Conservation (phyloP, 35 echinoderm and acorn worm species). For the Ophiothrix spiculata region DNA sequence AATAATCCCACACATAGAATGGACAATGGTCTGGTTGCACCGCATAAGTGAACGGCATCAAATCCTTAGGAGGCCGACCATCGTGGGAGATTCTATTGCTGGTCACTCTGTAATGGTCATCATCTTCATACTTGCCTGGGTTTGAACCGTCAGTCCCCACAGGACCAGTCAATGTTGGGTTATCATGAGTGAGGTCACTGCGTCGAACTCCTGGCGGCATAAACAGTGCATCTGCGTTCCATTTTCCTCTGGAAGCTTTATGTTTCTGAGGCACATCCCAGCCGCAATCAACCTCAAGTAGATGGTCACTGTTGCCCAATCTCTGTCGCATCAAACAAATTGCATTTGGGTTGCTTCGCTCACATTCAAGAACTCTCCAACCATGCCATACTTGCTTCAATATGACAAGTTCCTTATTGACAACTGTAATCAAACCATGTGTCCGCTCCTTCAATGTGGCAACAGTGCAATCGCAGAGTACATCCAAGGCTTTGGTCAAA, state of each 20-base stretch:
- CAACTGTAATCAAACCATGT: neutral
- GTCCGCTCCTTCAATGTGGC: neutral
- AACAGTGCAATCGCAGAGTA: neutral
- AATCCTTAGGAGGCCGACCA: neutral
- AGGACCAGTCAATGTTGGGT: neutral
- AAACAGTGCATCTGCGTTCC: neutral
- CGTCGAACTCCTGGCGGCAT: neutral
- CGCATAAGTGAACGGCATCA: slow-evolving; percentile 2
- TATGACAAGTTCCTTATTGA: neutral
- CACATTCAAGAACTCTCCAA: neutral
- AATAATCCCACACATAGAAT: slow-evolving; percentile 18
- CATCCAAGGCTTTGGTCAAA: neutral
- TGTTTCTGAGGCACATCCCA: neutral
- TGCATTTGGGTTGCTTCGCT: neutral
- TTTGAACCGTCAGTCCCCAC: neutral
- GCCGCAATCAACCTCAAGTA: neutral
- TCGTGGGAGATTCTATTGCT: neutral
- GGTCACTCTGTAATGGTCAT: neutral
- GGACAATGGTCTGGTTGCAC: neutral
- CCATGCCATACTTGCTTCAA: slow-evolving; percentile 18
- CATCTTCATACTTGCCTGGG: neutral
- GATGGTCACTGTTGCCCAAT: neutral
- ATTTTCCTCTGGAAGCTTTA: neutral
- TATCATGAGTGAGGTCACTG: neutral
- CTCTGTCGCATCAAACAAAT: neutral